phyloP scores from a whole-genome alignment of 2,888 invertebrate genomes.

The Pinctada fucata region DNA sequence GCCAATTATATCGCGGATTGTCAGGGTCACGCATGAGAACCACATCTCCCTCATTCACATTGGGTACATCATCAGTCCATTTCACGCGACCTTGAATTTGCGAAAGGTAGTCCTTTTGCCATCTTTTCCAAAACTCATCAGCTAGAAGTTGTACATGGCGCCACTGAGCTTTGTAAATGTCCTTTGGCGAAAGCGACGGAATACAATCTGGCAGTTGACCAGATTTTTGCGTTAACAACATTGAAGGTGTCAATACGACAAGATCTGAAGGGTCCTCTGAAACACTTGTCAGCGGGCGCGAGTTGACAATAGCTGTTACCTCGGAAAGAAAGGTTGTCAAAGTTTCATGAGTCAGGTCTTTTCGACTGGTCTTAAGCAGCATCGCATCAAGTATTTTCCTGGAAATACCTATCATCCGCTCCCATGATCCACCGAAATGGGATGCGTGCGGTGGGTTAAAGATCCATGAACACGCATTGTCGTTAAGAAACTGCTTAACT shows the following conservation, averaged over 20 bases:
- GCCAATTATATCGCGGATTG: background rate
- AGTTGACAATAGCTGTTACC: slow-evolving; percentile 15
- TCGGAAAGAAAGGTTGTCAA: slow-evolving; percentile 30
- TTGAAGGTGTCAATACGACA: background rate
- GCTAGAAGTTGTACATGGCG: background rate
- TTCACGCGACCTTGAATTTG: background rate
- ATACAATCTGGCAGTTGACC: background rate
- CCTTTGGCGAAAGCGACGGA: background rate
- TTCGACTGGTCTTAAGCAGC: slow-evolving; percentile 10
- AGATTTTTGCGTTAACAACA: background rate
- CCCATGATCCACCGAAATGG: slow-evolving; percentile 38
- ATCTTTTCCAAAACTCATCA: background rate
- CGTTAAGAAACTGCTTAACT: slow-evolving; percentile 9
- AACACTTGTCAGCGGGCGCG: background rate
- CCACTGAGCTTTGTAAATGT: background rate
- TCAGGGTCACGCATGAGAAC: background rate
- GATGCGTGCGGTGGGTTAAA: slow-evolving; percentile 41
- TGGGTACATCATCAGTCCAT: background rate
- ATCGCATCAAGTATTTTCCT: slow-evolving; percentile 35
- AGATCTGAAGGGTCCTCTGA: background rate
- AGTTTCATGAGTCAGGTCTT: too few species aligned
- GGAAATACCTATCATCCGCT: slow-evolving; percentile 33
- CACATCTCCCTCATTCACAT: background rate
- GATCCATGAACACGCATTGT: slow-evolving; percentile 22
- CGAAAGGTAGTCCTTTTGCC: background rate